These are phyloP conservation scores for Sebastes trivittatus DNA, from an alignment of 2,797 vertebrate species.

Conservation along the genomic window DNA sequence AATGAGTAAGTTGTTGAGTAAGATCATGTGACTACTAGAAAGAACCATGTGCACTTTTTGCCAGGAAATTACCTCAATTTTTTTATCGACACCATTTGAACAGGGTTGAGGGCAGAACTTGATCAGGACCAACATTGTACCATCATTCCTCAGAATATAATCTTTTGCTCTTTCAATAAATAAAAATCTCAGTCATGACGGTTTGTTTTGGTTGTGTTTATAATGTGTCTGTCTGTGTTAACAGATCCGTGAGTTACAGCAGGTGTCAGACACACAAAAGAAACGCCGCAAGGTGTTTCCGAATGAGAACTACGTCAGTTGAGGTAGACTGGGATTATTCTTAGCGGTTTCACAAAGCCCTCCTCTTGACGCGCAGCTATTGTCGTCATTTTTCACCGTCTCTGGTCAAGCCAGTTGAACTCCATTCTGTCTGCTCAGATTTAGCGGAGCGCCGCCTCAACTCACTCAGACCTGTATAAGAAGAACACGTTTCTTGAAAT, in stretches of 20 bases:
- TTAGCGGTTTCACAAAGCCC: too few relatives aligned
- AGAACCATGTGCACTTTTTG: conserved; percentile 24
- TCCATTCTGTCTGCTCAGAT: conserved; percentile 47
- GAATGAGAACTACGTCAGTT: background rate
- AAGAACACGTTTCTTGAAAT: background rate
- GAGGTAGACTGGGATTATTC: background rate
- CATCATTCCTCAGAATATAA: conserved; percentile 44
- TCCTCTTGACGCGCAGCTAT: background rate
- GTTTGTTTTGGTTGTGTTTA: background rate
- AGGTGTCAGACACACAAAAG: background rate
- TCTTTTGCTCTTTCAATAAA: conserved; percentile 49
- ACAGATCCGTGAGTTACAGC: too few relatives aligned
- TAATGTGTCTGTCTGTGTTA: background rate
- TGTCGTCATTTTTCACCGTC: background rate
- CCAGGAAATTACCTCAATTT: conserved; percentile 5
- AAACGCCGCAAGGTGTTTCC: background rate
- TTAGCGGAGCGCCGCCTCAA: background rate
- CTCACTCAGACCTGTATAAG: fast-evolving
- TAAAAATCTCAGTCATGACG: background rate
- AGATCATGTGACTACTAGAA: conserved; percentile 10
- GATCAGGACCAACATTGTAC: conserved; percentile 6
- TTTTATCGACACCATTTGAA: background rate
- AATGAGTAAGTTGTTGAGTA: background rate
- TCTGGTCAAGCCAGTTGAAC: conserved; percentile 67
- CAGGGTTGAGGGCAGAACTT: background rate